phyloP scores from a whole-genome alignment of 2,113 vertebrate genomes.

The Onychostoma macrolepis region DNA sequence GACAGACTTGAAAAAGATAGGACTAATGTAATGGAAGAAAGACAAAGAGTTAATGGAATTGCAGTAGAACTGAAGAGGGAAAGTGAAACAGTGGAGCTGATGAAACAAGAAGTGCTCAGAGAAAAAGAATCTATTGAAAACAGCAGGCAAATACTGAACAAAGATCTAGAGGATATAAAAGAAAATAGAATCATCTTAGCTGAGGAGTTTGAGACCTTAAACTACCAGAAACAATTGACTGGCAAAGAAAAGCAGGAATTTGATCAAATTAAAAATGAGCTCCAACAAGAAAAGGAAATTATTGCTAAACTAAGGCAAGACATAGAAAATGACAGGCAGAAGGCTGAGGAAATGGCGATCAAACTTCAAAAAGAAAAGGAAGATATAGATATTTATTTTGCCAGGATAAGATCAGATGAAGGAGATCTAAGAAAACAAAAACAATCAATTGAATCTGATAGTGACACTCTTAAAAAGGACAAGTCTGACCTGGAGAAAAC shows the following conservation, averaged over 20 bases:
- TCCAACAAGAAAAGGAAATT: conserved; percentile 22
- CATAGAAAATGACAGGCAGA: neutral
- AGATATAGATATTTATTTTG: neutral
- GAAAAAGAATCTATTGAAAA: conserved; percentile 39
- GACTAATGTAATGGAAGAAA: neutral
- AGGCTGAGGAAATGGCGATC: neutral
- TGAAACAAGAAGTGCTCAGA: conserved; percentile 5
- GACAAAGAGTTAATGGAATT: neutral
- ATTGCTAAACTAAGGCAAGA: conserved; percentile 36
- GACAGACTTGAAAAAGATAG: conserved; percentile 27
- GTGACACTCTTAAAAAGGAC: conserved; percentile 44
- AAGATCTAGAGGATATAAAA: conserved; percentile 32
- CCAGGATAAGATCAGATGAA: neutral
- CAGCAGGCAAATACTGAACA: conserved; percentile 10
- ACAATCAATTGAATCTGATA: conserved; percentile 50
- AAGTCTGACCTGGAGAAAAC: conserved; percentile 12
- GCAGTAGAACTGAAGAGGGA: neutral
- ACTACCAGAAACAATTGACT: conserved; percentile 24
- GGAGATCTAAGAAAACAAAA: conserved; percentile 51
- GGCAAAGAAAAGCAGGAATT: conserved; percentile 31
- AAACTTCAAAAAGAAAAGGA: conserved; percentile 18
- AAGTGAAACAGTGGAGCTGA: conserved; percentile 6
- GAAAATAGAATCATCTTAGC: conserved; percentile 27
- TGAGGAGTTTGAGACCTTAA: conserved; percentile 21
- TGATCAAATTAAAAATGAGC: conserved; percentile 41